Evolutionary conservation across 2,797 vertebrate species (phyloP), one percentile per base, ranked within the genome.

Genomic region (Tragopan temminckii): DNA sequence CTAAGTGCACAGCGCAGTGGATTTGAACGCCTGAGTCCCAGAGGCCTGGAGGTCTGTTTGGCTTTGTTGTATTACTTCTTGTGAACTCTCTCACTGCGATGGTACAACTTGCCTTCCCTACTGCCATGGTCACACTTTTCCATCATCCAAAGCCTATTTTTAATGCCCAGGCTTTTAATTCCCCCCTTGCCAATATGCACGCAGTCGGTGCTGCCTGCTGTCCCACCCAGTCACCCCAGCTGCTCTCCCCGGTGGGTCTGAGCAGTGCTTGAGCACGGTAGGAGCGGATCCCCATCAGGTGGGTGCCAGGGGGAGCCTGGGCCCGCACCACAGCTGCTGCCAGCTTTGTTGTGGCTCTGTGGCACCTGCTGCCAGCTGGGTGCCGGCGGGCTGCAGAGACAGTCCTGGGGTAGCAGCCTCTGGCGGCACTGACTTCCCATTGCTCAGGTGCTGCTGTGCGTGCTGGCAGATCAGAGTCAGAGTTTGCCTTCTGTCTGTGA

Each of bases 401-500:
- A 52, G 78, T 57, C 63, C 78, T 57, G 88, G 84, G 80, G 40
- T 71, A 86, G 75, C 84, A 84, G 78, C 92, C 75, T 92, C 76
- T 84, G 63, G 84, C 84, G 83, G 52, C 58, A 71, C 94, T 85
- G 88, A 52, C 75, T 90, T 81, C 46, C 59, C 63, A 64, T 74
- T 61, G 63, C 52, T 79, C 83, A 80, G 80, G 77, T 3, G 1
- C 75, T 3, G 15, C 83, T 90, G 16, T 72, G 69, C 86, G 70
- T 88, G 84, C 68, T 95, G 90, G 75, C 86, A 78, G 92, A 90
- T 92, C 96, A 68, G 75, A 85, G 53, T 57, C 74, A 90, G 88
- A 94, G 90, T 90, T 93, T 89, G 80, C 88, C 63, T 91, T 84
- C 77, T 74, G 67, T 50, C 75, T 82, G 74, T 89, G 88, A 92